Percentiles rank a stretch among this genome's conserved stretches.
phyloP scores from a whole-genome alignment of 2,888 invertebrate species.

The Folsomia manolachei region DNA sequence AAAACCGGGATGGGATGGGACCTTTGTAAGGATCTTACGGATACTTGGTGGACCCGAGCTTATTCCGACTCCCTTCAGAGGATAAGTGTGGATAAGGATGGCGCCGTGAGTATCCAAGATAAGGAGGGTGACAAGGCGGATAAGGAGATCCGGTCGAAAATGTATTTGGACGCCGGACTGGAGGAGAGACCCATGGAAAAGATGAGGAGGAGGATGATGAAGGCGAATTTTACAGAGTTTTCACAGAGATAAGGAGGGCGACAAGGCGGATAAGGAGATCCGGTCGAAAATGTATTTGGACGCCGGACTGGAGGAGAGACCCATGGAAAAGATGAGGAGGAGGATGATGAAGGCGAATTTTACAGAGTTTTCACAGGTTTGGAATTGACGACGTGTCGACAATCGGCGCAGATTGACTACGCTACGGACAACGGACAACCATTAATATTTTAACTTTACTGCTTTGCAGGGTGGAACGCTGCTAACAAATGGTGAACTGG shows the following conservation, averaged over 20 bases:
- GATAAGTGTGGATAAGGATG: constrained; percentile 53
- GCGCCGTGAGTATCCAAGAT: constrained; percentile 49
- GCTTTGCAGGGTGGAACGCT: constrained; percentile 36
- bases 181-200: constrained; percentile 35
- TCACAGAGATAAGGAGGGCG: constrained; percentile 24
- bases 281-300: background rate
- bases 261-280: background rate
- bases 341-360: constrained; percentile 45
- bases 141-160: background rate
- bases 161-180: background rate
- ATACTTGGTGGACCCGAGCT: constrained; percentile 48
- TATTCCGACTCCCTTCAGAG: constrained; percentile 47
- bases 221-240: constrained; percentile 45
- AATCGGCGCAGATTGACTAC: background rate
- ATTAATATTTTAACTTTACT: background rate
- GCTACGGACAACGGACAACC: background rate
- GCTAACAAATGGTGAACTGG: constrained; percentile 34
- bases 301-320: constrained; percentile 20
- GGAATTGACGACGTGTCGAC: no score
- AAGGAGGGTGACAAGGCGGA: constrained; percentile 15
- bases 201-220: constrained; percentile 43
- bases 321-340: constrained; percentile 40
- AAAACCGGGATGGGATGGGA: constrained; percentile 75
- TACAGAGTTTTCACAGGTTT: constrained; percentile 47
- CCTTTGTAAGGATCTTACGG: constrained; percentile 58